Conservation (phyloP, 35 echinoderm and acorn worm species). For the Apostichopus japonicus region DNA sequence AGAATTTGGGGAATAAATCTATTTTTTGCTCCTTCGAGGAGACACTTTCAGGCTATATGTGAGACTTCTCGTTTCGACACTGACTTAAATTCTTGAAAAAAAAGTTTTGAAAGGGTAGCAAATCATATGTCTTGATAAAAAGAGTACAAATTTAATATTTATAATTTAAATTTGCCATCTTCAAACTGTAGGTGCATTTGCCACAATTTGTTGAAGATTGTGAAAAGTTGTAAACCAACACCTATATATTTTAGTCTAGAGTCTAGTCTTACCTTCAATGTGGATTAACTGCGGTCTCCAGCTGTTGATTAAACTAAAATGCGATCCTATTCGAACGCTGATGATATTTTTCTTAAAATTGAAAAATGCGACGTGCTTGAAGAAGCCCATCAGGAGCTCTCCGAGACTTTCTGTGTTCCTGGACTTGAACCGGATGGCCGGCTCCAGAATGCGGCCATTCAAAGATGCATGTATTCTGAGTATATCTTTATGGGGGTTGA, state of each 20-base stretch:
- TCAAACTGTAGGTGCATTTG: no score
- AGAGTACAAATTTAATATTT: background rate
- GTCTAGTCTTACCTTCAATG: conserved; percentile 62
- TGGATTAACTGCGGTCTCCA: conserved; percentile 67
- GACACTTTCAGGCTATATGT: no score
- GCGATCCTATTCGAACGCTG: conserved; percentile 47
- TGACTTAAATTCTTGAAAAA: no score
- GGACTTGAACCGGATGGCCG: conserved; percentile 37
- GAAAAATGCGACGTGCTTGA: conserved; percentile 66
- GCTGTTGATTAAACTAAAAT: conserved; percentile 10
- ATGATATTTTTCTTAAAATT: conserved; percentile 56
- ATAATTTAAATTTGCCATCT: no score
- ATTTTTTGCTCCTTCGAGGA: no score
- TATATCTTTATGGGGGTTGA: conserved; percentile 33
- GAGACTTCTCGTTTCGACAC: no score
- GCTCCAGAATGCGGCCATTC: background rate
- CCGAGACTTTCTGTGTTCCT: conserved; percentile 60
- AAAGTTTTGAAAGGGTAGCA: no score
- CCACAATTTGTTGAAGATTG: no score
- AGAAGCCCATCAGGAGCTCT: conserved; percentile 66
- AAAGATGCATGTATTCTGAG: background rate
- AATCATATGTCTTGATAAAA: background rate
- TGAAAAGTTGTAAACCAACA: no score
- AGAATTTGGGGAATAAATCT: no score
- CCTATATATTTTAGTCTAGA: no score